Base-by-base conservation (phyloP, 2,888 invertebrate genomes). In the Boloria euphrosyne region DNA sequence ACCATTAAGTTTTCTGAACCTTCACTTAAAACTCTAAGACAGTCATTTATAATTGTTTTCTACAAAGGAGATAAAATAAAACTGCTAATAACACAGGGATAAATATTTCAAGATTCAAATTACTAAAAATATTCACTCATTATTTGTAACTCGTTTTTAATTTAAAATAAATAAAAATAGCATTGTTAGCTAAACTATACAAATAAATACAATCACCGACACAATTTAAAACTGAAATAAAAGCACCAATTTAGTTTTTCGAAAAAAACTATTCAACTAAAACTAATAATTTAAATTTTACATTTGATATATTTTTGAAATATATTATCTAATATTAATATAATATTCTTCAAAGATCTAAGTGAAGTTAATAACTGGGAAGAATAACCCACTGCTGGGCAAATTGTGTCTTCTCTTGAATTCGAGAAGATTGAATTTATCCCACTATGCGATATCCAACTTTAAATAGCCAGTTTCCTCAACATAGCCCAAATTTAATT, bases 161-260 rank as follows among this genome's bases (percentile, higher is more conserved):
- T 3, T 22, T 52, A 13, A 13, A 13, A 18, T 18, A 18, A 18
- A 17, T 18, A 16, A 3, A 14, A 55, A 55, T 31, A 57, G 57
- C 46, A 27, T 46, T 46, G 46, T 46, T 46, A 16, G 16, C n/a
- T 4, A 46, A 46, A 46, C n/a, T 18, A 22, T 27, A 13, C 50
- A 27, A 44, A 55, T 46, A 57, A 57, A 46, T 46, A 46, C n/a
- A n/a, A 44, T 46, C 27, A 46, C 57, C 46, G 22, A 27, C 46
- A 44, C 10, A 46, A 46, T 27, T 16, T 1, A 18, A 18, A 59
- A n/a, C 7, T 31, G 51, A 60, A 7, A 38, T 49, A 51, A 52
- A 64, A 67, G 67, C 67, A 67, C 67, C 67, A 50, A 66, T 62
- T n/a, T 58, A 47, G 52, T 66, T 49, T 22, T 46, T 64, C 44